Evolutionary conservation across 2,113 vertebrate genomes (phyloP).

Genomic region (Gasterosteus nipponicus): DNA sequence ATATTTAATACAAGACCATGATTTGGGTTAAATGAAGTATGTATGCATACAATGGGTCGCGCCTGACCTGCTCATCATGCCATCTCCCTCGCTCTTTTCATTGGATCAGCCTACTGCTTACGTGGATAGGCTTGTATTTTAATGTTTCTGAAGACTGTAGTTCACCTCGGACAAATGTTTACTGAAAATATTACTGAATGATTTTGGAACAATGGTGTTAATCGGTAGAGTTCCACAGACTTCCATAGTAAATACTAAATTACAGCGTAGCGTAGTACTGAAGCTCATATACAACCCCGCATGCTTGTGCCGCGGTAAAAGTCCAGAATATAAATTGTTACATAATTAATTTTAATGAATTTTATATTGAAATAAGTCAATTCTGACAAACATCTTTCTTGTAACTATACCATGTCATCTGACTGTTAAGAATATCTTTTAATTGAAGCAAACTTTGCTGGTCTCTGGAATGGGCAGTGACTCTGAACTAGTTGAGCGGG

Average conservation of each 20-base stretch:
- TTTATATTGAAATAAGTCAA: not conserved
- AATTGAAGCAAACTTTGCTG: slow-evolving; percentile 4
- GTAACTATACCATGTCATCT: not conserved
- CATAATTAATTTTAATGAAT: not conserved
- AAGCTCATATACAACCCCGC: not conserved
- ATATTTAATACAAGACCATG: too few relatives aligned
- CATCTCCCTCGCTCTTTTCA: too few relatives aligned
- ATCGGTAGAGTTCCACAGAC: not conserved
- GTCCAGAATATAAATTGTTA: not conserved
- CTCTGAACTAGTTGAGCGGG: slow-evolving; percentile 8
- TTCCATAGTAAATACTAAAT: not conserved
- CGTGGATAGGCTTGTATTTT: too few relatives aligned
- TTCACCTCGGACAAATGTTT: too few relatives aligned
- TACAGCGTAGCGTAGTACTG: not conserved
- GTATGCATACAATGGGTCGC: too few relatives aligned
- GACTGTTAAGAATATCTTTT: not conserved
- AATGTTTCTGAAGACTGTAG: too few relatives aligned
- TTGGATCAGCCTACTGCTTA: too few relatives aligned
- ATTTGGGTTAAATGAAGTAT: too few relatives aligned
- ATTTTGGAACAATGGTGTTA: not conserved
- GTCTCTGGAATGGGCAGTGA: not conserved
- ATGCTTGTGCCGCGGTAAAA: not conserved
- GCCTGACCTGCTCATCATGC: too few relatives aligned
- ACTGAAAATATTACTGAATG: not conserved
- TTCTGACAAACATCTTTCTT: not conserved